Conservation (phyloP, 2,888 invertebrate species). For the Prenolepis imparis region DNA sequence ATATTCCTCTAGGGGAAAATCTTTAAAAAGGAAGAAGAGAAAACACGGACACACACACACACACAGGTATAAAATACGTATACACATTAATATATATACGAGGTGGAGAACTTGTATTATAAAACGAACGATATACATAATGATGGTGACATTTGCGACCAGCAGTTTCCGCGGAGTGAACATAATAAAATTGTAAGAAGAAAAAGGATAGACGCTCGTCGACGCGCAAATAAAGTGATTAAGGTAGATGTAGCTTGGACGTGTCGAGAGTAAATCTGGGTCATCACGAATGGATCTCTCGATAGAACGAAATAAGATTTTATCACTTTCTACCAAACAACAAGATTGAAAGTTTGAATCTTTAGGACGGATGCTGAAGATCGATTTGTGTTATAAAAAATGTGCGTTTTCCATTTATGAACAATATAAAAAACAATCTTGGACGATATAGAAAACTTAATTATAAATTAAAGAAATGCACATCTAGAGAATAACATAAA, state of each 20-base stretch:
- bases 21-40: conserved; percentile 21
- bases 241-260: conserved; percentile 1
- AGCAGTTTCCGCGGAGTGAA: conserved; percentile 33
- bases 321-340: not conserved
- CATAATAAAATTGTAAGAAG: conserved; percentile 36
- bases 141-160: conserved; percentile 42
- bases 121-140: conserved; percentile 59
- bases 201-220: not conserved
- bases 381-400: not conserved
- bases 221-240: conserved; percentile 25
- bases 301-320: conserved; percentile 6
- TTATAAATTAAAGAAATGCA: not conserved
- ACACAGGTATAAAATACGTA: not conserved
- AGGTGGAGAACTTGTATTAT: conserved; percentile 6
- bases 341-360: not conserved
- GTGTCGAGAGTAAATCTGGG: conserved; percentile 23
- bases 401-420: not conserved
- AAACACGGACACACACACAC: not conserved
- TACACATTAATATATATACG: conserved; percentile 1
- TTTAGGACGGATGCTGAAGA: not conserved
- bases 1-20: conserved; percentile 25
- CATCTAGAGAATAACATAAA: not conserved
- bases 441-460: not conserved
- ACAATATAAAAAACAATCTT: not conserved
- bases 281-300: conserved; percentile 11